Evolutionary conservation across 2,888 invertebrate species (phyloP), one percentile per base, ranked within the genome.

Genomic region (Panorpa germanica): DNA sequence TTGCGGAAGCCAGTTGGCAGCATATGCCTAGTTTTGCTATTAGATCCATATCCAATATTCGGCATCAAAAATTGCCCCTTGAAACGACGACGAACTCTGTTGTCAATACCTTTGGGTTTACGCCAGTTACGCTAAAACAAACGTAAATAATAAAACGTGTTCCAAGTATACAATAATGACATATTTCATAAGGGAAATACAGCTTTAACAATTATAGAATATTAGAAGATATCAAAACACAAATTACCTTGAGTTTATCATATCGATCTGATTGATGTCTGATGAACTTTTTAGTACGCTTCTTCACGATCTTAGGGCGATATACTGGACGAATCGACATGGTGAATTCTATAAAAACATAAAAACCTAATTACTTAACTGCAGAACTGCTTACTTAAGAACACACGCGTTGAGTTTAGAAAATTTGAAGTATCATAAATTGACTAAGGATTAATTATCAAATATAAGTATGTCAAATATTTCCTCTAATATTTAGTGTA

Each of bases 21-120:
- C 77, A 98, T 85, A 57, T 96, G 95, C 52, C 78, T 80, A 35
- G 93, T 93, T 52, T 80, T 82, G 52, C 81, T 78, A 57, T 81
- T 82, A 44, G 90, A 88, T 42, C 98, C 96, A 53, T 95, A 98
- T 71, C 98, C 98, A 55, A 99, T 93, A 54, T 78, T 93, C 40
- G 98, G 98, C 98, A 99, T 98, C 64, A 86, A 63, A 52, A 80
- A 90, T 53, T 95, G 95, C 17, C 98, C 98, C 80, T 98, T 98
- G 68, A 98, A 98, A 44, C 95, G 75, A 54, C 98, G 78, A 44
- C 98, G 77, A 28, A 98, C 96, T 60, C 96, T 75, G 75, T 99
- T 98, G 64, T 99, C 98, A 60, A 98, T 99, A 88, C 98, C 98
- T 65, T 95, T 95, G 12, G 98, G 98, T 64, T 95, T 98, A 53